phyloP scores from a whole-genome alignment of 23 tunicate genomes.

The Styela plicata region DNA sequence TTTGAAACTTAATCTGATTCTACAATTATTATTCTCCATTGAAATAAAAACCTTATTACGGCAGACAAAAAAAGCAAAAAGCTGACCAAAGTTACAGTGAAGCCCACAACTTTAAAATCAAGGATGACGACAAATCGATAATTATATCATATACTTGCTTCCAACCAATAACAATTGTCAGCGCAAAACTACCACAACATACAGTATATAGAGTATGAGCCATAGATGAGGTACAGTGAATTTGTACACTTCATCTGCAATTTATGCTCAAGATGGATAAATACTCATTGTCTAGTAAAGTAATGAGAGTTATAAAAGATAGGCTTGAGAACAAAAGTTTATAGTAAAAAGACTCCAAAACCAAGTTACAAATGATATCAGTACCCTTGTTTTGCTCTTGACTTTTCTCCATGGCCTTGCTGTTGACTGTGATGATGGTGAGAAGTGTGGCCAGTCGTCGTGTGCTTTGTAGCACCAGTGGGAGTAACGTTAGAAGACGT shows the following conservation, averaged over 20 bases:
- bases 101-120: neutral
- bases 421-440: constrained; percentile 59
- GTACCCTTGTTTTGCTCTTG: constrained; percentile 59
- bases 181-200: too few species aligned
- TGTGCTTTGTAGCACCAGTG: constrained; percentile 89
- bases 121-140: neutral
- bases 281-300: too few species aligned
- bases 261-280: too few species aligned
- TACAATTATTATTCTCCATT: too few species aligned
- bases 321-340: neutral
- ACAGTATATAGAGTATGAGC: too few species aligned
- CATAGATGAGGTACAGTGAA: too few species aligned
- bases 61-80: neutral
- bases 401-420: constrained; percentile 37
- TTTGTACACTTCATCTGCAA: too few species aligned
- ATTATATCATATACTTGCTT: too few species aligned
- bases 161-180: too few species aligned
- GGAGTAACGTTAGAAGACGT: constrained; percentile 68
- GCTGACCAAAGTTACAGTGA: neutral
- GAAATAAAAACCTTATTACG: neutral
- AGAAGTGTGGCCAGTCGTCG: constrained; percentile 58
- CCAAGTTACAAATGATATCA: constrained; percentile 16
- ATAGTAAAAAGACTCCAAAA: neutral
- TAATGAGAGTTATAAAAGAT: too few species aligned
- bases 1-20: too few species aligned